A percentile compares a stretch with the other conserved stretches of the same genome.
Conservation (phyloP, 2,113 vertebrate species). For the Sphaerodactylus townsendi region DNA sequence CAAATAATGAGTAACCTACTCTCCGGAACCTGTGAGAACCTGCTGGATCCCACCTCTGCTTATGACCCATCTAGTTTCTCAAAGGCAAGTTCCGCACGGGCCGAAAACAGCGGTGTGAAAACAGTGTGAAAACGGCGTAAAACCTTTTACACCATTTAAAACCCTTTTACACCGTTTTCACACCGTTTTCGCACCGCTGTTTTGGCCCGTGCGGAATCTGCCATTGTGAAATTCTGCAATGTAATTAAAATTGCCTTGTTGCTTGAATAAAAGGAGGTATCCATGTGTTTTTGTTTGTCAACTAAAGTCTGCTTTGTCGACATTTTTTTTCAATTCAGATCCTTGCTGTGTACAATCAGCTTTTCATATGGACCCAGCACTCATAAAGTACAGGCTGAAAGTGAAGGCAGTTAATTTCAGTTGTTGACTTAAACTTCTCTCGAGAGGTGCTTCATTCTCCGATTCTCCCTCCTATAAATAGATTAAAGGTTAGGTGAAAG, state of each 20-base stretch:
- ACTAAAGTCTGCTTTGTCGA: constrained; percentile 40
- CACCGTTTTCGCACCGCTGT: too few relatives aligned
- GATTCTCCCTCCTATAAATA: constrained; percentile 71
- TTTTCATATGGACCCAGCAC: constrained; percentile 53
- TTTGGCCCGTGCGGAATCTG: too few relatives aligned
- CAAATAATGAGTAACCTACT: too few relatives aligned
- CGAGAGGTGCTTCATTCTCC: constrained; percentile 77
- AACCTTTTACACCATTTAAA: too few relatives aligned
- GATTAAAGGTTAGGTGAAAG: constrained; percentile 75
- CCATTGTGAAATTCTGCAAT: background rate
- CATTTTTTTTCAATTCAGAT: constrained; percentile 44
- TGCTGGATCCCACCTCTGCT: too few relatives aligned
- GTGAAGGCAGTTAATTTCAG: constrained; percentile 82
- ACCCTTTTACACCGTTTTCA: too few relatives aligned
- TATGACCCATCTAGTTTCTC: too few relatives aligned
- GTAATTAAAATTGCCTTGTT: background rate
- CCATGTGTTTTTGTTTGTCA: constrained; percentile 32
- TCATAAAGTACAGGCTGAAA: constrained; percentile 60
- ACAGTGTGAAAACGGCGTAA: too few relatives aligned
- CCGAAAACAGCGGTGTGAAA: too few relatives aligned
- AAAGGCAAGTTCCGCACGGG: too few relatives aligned
- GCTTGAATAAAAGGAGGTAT: constrained; percentile 20
- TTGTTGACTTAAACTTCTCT: constrained; percentile 82
- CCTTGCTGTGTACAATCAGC: constrained; percentile 56
- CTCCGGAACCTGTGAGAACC: too few relatives aligned